Percentiles rank a stretch among this genome's conserved stretches.
Evolutionary conservation across 2,888 invertebrate genomes (phyloP).

Genomic region (Periphyllus acericola): DNA sequence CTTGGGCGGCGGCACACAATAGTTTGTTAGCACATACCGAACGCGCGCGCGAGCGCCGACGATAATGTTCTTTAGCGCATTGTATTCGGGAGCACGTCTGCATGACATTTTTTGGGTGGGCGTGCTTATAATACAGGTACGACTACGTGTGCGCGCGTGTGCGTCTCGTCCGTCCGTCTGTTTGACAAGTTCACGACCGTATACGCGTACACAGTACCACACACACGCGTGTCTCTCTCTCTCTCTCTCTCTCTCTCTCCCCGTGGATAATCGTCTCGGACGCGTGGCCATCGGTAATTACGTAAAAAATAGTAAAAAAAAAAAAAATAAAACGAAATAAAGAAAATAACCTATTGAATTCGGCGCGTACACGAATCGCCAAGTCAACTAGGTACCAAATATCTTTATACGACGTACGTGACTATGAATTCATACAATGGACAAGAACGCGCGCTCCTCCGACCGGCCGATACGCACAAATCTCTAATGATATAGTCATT

Average conservation of each 20-base stretch:
- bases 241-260: constrained; percentile 31
- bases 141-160: not conserved
- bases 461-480: constrained; percentile 1
- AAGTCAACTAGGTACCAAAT: constrained; percentile 59
- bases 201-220: too few species aligned
- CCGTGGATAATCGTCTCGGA: constrained; percentile 54
- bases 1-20: constrained; percentile 36
- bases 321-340: constrained; percentile 11
- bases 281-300: constrained; percentile 61
- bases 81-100: constrained; percentile 62
- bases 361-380: constrained; percentile 21
- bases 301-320: not conserved
- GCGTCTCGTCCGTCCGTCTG: constrained; percentile 35
- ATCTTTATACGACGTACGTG: constrained; percentile 60
- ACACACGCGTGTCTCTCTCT: not conserved
- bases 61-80: constrained; percentile 58
- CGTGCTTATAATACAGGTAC: constrained; percentile 18
- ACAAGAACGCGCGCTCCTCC: not conserved
- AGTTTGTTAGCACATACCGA: constrained; percentile 60
- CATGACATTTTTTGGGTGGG: constrained; percentile 61
- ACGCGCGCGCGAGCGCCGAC: constrained; percentile 52
- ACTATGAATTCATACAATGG: constrained; percentile 55
- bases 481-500: constrained; percentile 35
- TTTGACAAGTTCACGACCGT: constrained; percentile 57
- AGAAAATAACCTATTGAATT: constrained; percentile 61